Evolutionary conservation across 2,113 vertebrate genomes (phyloP).

Genomic region (Rhineura floridana): DNA sequence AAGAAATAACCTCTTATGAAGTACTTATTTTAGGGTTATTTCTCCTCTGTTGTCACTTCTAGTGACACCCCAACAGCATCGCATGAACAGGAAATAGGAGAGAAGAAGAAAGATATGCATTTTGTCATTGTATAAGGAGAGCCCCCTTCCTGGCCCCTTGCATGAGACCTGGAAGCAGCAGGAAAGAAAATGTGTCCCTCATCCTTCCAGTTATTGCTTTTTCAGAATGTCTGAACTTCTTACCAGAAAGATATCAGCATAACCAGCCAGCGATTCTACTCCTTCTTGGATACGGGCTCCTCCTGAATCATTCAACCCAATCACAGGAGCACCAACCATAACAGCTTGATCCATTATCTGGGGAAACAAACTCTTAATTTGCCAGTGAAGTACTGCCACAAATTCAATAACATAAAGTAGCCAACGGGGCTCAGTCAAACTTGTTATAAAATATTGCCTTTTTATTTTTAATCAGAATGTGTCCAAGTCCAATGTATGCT

Average conservation of each 20-base stretch:
- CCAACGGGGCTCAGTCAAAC: background rate
- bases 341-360: conserved; percentile 98
- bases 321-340: conserved; percentile 93
- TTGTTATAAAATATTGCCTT: background rate
- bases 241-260: conserved; percentile 97
- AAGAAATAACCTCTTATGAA: background rate
- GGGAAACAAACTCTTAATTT: conserved; percentile 15
- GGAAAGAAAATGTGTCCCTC: background rate
- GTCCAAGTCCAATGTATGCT: background rate
- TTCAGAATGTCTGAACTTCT: conserved; percentile 34
- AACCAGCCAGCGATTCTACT: conserved; percentile 96
- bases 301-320: conserved; percentile 96
- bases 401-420: background rate
- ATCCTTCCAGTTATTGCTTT: background rate
- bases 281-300: conserved; percentile 98
- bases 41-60: background rate
- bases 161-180: background rate
- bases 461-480: background rate
- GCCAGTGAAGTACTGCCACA: background rate
- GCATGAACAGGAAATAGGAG: background rate
- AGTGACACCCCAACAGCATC: background rate
- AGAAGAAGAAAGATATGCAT: background rate
- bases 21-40: background rate
- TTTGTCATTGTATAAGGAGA: background rate
- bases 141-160: background rate